phyloP scores from a whole-genome alignment of 2,797 vertebrate species.

The Enteromius treurensis region DNA sequence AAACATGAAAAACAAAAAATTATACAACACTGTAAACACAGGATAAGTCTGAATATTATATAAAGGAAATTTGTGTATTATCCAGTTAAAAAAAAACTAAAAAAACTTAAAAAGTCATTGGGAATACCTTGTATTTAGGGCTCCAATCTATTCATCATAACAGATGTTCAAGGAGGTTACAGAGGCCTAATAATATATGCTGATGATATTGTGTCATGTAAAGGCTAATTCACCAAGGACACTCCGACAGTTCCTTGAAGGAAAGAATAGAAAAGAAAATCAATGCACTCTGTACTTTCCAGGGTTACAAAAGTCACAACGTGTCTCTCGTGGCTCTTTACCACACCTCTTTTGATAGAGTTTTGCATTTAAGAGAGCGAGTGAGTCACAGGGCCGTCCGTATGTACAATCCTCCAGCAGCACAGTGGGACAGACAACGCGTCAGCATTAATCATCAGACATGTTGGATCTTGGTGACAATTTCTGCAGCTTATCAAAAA shows the following conservation, averaged over 20 bases:
- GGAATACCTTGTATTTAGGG: background rate
- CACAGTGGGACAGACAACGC: constrained; percentile 44
- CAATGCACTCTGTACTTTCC: constrained; percentile 28
- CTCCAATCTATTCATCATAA: background rate
- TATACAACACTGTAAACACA: background rate
- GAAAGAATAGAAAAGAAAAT: constrained; percentile 10
- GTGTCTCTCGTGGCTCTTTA: constrained; percentile 21
- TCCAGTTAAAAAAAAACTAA: background rate
- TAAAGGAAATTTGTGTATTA: background rate
- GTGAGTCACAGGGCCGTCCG: constrained; percentile 38
- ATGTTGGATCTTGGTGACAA: constrained; percentile 21
- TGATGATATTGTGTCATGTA: background rate
- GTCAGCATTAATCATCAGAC: constrained; percentile 49
- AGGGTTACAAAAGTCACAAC: constrained; percentile 5
- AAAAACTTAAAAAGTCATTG: background rate
- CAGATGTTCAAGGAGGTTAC: background rate
- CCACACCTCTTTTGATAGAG: constrained; percentile 28
- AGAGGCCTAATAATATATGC: background rate
- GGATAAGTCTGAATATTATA: background rate
- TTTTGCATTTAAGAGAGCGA: constrained; percentile 27
- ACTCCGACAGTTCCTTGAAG: background rate
- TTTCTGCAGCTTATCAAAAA: constrained; percentile 27
- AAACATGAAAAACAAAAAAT: background rate
- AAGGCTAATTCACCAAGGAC: background rate
- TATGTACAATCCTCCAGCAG: constrained; percentile 20